Evolutionary conservation across 2,888 invertebrate genomes (phyloP), one percentile per base, ranked within the genome.

Genomic region (Halictus ligatus): DNA sequence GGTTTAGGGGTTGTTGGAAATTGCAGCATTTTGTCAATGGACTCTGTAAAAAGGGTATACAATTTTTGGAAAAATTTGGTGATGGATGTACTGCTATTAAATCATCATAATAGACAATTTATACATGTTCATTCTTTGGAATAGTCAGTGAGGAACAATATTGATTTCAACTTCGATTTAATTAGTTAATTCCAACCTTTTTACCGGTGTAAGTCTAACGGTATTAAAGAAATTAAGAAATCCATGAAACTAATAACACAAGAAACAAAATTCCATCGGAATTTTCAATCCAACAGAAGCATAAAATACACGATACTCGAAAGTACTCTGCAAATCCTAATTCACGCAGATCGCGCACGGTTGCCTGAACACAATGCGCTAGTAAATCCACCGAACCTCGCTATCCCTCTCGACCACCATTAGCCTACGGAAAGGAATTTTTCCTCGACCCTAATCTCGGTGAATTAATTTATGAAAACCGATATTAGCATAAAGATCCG

Each of bases 381-480:
- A n/a, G 54, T 54, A 54, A 54, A 54, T 54, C n/a, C 54, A 54
- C n/a, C 54, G n/a, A n/a, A 54, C 54, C n/a, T 10, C 54, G 54
- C 21, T 54, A 54, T 54, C 54, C n/a, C 10, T 54, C 54, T 10
- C 21, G n/a, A n/a, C 10, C 21, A 3, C 54, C 54, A 54, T 54
- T 54, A 54, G n/a, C 54, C 10, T 54, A 10, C 54, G 21, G 54
- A 54, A 21, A 64, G 64, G 64, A 15, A 64, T 64, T 64, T 64
- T 64, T 29, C 64, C 64, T 15, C 64, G 64, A 64, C 25, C 64
- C 64, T 64, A 64, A 64, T 64, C 64, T 29, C 29, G 60, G 25
- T 15, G 64, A 64, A 64, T 64, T 64, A 64, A 64, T 64, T 64
- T 29, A 64, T 29, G 64, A 64, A 64, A 64, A 64, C 29, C 64